Base-by-base conservation (phyloP, 2,888 invertebrate species). In the Spilosoma lubricipeda region DNA sequence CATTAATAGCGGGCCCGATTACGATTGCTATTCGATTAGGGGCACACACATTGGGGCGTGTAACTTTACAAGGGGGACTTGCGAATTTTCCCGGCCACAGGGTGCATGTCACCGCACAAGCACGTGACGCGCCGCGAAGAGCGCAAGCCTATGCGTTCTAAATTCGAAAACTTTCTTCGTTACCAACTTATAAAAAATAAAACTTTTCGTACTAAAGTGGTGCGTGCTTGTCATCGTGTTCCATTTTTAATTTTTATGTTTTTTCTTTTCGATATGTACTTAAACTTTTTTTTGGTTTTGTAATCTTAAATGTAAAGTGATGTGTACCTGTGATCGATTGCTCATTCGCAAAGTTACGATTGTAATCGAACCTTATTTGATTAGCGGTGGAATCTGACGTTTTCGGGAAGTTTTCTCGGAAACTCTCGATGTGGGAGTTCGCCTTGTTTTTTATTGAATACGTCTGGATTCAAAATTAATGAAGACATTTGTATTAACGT, bases 81-180 rank as follows among this genome's bases (percentile, higher is more conserved):
- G 91, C 90, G 91, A 92, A 91, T 93, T 94, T 94, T 91, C 93
- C 90, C 89, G 88, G 89, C 88, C 89, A 90, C 89, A 63, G 80
- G 85, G 89, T 93, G 93, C 92, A 91, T 91, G 91, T 91, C 90
- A 88, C 93, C 90, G 90, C 95, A 95, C 92, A 93, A 93, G 85
- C 92, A 94, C 92, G 93, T 93, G 92, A 87, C 91, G 87, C 92
- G 94, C 86, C 94, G 94, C 92, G 93, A 88, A 82, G 94, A 90
- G 87, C 94, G 93, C 94, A 91, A 83, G 93, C 92, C 90, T 92
- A 91, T 90, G 92, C 93, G 92, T 89, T 91, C 90, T 80, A 83
- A 87, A 85, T 89, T 86, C 85, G 81, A 90, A 91, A 86, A 85
- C 75, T 77, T 79, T 76, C 77, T 81, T 80, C 79, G 75, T 67